Evolutionary conservation across 2,888 invertebrate genomes (phyloP), one percentile per base, ranked within the genome.

Genomic region (Ectemnius cavifrons): DNA sequence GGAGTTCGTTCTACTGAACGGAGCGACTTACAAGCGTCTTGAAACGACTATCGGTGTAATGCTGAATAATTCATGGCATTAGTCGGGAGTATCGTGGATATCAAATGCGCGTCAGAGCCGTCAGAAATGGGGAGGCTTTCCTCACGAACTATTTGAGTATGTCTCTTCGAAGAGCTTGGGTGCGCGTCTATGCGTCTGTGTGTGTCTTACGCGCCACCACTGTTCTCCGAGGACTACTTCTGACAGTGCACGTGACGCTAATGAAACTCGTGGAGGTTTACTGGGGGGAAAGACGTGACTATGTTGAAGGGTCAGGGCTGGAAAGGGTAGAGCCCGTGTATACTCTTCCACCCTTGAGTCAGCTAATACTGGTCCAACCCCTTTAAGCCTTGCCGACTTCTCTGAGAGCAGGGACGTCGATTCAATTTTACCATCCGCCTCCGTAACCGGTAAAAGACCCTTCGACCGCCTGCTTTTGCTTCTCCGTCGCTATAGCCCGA

Each of bases 161-260:
- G 6, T 37, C 18, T 37, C 18, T n/a, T 5, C 16, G 18, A 60
- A 60, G 23, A 8, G 37, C 1, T 37, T 37, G 37, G 8, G 8
- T 37, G 37, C 1, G 8, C 1, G 8, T 11, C 37, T 37, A 6
- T 11, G 61, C 60, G n/a, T 64, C 70, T 23, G 23, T 23, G 23
- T 23, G 23, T 23, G 23, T 23, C 69, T 70, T 74, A 73, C 66
- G 67, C 75, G 75, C 67, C 70, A 73, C 37, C 64, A 75, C 70
- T 62, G 64, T 69, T 73, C 80, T 65, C 67, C 64, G 62, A 63
- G 74, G 76, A 73, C 73, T 66, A 73, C 64, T 74, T 72, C 73
- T 76, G 80, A 82, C 80, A 75, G 75, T 74, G 72, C 73, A 71
- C 80, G 74, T 75, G 82, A 82, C 82, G 76, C 80, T 82, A 81